phyloP scores from a whole-genome alignment of 2,888 invertebrate genomes.

The Gymnosoma rotundatum region DNA sequence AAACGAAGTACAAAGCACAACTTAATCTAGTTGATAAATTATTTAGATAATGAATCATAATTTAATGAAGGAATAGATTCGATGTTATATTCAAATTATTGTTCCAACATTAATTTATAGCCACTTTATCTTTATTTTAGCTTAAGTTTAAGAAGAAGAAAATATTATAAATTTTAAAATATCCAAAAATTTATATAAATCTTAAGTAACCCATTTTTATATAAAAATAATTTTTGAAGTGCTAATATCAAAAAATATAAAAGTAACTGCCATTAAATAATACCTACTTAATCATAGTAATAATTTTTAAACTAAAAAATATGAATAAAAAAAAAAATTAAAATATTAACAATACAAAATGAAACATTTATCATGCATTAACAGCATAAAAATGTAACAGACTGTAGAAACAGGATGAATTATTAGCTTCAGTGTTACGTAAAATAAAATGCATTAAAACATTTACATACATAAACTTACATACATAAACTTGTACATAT shows the following conservation, averaged over 20 bases:
- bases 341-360: constrained; percentile 43
- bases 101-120: too few relatives aligned
- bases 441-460: constrained; percentile 19
- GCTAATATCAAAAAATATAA: not conserved
- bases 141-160: too few relatives aligned
- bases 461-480: not conserved
- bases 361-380: constrained; percentile 65
- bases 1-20: too few relatives aligned
- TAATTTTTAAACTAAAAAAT: constrained; percentile 49
- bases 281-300: constrained; percentile 32
- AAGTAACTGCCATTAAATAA: constrained; percentile 30
- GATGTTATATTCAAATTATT: too few relatives aligned
- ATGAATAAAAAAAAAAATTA: not conserved
- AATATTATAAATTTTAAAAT: too few relatives aligned
- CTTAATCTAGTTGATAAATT: too few relatives aligned
- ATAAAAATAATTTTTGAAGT: too few relatives aligned
- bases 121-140: too few relatives aligned
- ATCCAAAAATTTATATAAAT: too few relatives aligned
- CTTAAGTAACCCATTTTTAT: too few relatives aligned
- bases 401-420: constrained; percentile 61
- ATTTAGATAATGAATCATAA: too few relatives aligned
- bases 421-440: constrained; percentile 57
- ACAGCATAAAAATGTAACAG: constrained; percentile 66
- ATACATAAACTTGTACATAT: not conserved
- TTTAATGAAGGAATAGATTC: too few relatives aligned